These are phyloP conservation scores for Thinocorus orbignyianus DNA, from an alignment of 2,113 vertebrate species.

Conservation along the genomic window DNA sequence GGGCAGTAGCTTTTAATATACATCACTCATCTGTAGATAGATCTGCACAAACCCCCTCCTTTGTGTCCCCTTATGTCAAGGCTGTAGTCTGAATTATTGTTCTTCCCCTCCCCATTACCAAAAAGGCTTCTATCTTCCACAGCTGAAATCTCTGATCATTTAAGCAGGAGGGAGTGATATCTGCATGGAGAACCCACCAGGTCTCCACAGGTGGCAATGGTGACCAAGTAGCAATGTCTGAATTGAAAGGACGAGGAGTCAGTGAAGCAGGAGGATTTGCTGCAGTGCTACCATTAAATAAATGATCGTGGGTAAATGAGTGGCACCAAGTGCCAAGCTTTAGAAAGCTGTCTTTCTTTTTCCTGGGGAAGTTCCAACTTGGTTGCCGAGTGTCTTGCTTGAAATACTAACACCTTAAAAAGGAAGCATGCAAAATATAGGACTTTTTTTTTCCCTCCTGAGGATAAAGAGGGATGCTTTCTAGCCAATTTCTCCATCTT, in stretches of 20 bases:
- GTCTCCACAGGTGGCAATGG: not conserved
- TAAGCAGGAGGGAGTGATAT: not conserved
- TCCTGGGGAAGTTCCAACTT: slow-evolving; percentile 1
- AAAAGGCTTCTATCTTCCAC: not conserved
- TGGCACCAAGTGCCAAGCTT: not conserved
- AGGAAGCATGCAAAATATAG: not conserved
- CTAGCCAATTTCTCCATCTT: not conserved
- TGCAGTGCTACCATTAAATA: not conserved
- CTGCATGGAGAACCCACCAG: not conserved
- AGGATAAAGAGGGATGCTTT: not conserved
- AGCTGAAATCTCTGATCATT: not conserved
- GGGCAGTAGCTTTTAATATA: not conserved
- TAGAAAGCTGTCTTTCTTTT: not conserved
- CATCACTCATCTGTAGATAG: not conserved
- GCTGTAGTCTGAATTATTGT: not conserved
- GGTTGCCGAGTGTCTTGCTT: not conserved
- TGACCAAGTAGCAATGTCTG: not conserved
- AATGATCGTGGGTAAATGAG: not conserved
- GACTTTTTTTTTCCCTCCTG: not conserved
- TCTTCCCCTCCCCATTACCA: not conserved
- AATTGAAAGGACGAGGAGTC: not conserved
- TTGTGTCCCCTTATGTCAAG: not conserved
- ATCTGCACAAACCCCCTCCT: not conserved
- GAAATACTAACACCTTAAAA: not conserved
- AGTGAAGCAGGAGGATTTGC: not conserved